Conservation (phyloP, 1,140 invertebrate genomes). For the roundworm (Caenorhabditis elegans) region WBcel235 BX284603.4:12248501-12249000, state of each 20-base stretch:
- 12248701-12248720: conserved; percentile 42
- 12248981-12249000: neutral
- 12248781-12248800: conserved; percentile 88
- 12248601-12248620: conserved; percentile 60
- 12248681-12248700: conserved; percentile 48
- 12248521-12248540: conserved; percentile 81
- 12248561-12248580: conserved; percentile 43
- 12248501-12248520: conserved; percentile 82
- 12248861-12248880: conserved; percentile 41
- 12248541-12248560: conserved; percentile 42
- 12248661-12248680: conserved; percentile 48
- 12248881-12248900: conserved; percentile 43
- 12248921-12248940: neutral
- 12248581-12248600: conserved; percentile 40
- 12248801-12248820: conserved; percentile 68
- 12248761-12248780: conserved; percentile 83
- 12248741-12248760: conserved; percentile 77
- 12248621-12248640: neutral
- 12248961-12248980: conserved; percentile 15
- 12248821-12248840: neutral
- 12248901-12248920: conserved; percentile 4
- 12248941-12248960: conserved; percentile 39
- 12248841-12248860: conserved; percentile 49
- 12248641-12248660: neutral
- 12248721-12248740: conserved; percentile 79